phyloP scores from a whole-genome alignment of 2,888 invertebrate species.

The Agrotis clavis region DNA sequence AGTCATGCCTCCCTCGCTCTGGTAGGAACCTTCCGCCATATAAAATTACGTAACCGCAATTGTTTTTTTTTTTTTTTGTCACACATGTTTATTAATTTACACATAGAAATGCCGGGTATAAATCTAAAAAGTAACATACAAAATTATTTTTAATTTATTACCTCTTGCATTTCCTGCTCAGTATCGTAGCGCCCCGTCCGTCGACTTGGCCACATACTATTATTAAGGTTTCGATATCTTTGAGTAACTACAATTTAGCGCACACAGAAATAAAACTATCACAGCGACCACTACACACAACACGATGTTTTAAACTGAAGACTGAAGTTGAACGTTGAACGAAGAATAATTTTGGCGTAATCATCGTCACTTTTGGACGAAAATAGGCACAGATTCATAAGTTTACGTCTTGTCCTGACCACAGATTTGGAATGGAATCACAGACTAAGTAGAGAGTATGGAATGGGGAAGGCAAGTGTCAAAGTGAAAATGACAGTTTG shows the following conservation, averaged over 20 bases:
- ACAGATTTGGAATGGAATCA: too few relatives aligned
- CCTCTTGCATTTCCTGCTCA: slow-evolving; percentile 40
- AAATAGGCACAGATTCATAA: slow-evolving; percentile 32
- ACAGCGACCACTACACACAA: slow-evolving; percentile 21
- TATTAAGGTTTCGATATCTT: slow-evolving; percentile 9
- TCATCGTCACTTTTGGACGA: slow-evolving; percentile 16
- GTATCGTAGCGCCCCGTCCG: slow-evolving; percentile 5
- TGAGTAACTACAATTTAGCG: slow-evolving; percentile 24
- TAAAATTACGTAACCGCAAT: slow-evolving; percentile 68
- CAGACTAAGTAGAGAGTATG: too few relatives aligned
- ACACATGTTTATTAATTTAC: slow-evolving; percentile 36
- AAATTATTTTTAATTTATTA: slow-evolving; percentile 27
- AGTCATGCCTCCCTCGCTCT: slow-evolving; percentile 42
- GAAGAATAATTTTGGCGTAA: slow-evolving; percentile 25
- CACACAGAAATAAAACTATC: slow-evolving; percentile 13
- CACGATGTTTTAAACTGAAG: slow-evolving; percentile 24
- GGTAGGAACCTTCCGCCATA: slow-evolving; percentile 56
- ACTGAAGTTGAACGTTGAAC: slow-evolving; percentile 16
- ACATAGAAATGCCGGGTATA: slow-evolving; percentile 40
- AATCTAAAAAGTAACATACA: not conserved
- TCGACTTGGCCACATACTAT: slow-evolving; percentile 46
- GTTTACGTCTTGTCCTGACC: not conserved
- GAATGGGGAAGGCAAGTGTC: too few relatives aligned
- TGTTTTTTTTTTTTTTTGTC: slow-evolving; percentile 53
- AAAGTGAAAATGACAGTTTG: too few relatives aligned